Evolutionary conservation across 2,888 invertebrate genomes (phyloP), one percentile per base, ranked within the genome.

Genomic region (Thereva nobilitata): DNA sequence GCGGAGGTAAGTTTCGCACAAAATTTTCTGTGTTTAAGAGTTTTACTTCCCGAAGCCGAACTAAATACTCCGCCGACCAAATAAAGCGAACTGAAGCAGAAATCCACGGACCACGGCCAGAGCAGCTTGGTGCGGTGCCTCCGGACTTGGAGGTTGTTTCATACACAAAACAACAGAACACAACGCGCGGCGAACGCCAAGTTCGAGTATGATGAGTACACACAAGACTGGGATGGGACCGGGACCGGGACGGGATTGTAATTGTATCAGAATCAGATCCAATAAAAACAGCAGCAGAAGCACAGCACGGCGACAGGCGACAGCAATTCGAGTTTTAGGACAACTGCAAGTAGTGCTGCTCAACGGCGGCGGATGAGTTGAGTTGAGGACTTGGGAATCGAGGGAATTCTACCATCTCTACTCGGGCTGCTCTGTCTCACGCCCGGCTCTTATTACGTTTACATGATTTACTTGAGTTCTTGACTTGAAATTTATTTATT

Each of bases 1-100:
- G 63, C 61, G 67, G 67, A 67, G 67, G 61, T 67, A 67, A 61
- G 63, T 67, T 67, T 67, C 55, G 67, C 67, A 67, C 67, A 67
- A 67, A 66, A 67, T 55, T 63, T 67, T 63, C 49, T 66, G 42
- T 53, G 6, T 66, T 66, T 50, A 57, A 57, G 57, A 44, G 52
- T 57, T 66, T 66, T 56, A 38, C 49, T 55, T 49, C 57, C 66
- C 66, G 57, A 10, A 6, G 12, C 6, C 38, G 10, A 57, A 65
- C 55, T 65, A 65, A 64, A 55, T 56, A 56, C 65, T 55, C 65
- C 56, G 65, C 57, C 56, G 57, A 66, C 66, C 66, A 66, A 66
- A 66, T 57, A 66, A 66, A 66, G 57, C 66, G 66, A 66, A 66
- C 56, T 66, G 57, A 66, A 66, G 66, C 57, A 66, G 66, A 66